Percentiles rank a stretch among this genome's conserved stretches.
Evolutionary conservation across 2,888 invertebrate genomes (phyloP).

Genomic region (Hypolimnas misippus): DNA sequence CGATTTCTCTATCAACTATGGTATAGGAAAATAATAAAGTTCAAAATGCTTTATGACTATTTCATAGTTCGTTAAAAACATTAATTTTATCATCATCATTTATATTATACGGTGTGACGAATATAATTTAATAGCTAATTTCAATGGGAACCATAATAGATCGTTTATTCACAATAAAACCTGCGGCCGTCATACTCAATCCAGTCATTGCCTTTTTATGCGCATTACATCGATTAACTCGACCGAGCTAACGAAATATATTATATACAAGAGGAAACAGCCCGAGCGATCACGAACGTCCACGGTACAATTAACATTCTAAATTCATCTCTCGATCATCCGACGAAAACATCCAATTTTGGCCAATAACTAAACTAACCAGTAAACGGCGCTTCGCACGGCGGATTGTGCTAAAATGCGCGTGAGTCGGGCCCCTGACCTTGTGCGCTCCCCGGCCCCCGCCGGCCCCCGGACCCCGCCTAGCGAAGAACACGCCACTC

Average conservation of each 20-base stretch:
- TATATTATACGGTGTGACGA: not conserved
- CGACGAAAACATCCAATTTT: slow-evolving; percentile 31
- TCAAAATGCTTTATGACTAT: too few species aligned
- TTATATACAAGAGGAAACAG: slow-evolving; percentile 7
- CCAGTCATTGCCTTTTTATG: slow-evolving; percentile 2
- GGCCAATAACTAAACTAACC: slow-evolving; percentile 29
- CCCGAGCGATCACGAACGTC: slow-evolving; percentile 11
- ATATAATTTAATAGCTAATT: not conserved
- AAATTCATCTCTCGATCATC: slow-evolving; percentile 28
- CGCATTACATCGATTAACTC: not conserved
- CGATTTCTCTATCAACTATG: too few species aligned
- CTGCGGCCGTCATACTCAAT: slow-evolving; percentile 11
- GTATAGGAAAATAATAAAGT: too few species aligned
- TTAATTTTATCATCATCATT: not conserved
- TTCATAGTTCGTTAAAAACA: too few species aligned
- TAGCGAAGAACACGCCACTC: slow-evolving; percentile 36
- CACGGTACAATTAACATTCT: slow-evolving; percentile 35
- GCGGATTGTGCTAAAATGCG: slow-evolving; percentile 46
- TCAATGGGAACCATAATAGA: not conserved
- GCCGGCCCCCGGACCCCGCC: slow-evolving; percentile 50
- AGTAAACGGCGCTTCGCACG: slow-evolving; percentile 36
- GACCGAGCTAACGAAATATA: not conserved
- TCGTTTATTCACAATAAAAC: slow-evolving; percentile 17
- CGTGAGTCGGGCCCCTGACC: slow-evolving; percentile 74
- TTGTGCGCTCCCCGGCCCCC: slow-evolving; percentile 56